These are phyloP conservation scores for Cryptocheilus praepositus DNA, from an alignment of 2,888 invertebrate genomes.

Conservation along the genomic window DNA sequence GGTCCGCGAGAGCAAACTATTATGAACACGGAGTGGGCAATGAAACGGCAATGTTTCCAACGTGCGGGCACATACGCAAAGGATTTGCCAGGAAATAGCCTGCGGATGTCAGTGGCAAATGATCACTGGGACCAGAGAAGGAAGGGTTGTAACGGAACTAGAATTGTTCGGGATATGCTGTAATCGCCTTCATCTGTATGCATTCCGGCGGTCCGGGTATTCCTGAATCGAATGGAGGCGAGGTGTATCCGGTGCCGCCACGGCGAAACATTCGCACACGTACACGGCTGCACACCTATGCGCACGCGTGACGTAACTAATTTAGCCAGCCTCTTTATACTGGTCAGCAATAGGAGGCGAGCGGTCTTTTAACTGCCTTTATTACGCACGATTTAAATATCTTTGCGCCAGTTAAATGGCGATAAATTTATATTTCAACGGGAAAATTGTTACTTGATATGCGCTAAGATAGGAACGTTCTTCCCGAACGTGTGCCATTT, in stretches of 20 bases:
- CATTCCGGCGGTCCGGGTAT: conserved; percentile 42
- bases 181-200: conserved; percentile 59
- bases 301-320: conserved; percentile 4
- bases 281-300: too few species aligned
- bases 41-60: conserved; percentile 20
- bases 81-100: conserved; percentile 49
- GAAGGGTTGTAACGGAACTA: conserved; percentile 37
- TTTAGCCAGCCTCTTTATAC: neutral
- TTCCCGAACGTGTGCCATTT: too few species aligned
- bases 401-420: too few species aligned
- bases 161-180: conserved; percentile 42
- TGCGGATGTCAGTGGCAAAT: conserved; percentile 55
- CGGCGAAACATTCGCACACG: too few species aligned
- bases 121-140: conserved; percentile 35
- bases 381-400: too few species aligned
- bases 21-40: conserved; percentile 11
- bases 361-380: neutral
- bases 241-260: conserved; percentile 1
- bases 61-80: conserved; percentile 28
- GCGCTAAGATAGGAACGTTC: too few species aligned
- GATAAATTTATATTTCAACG: too few species aligned
- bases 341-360: neutral
- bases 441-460: too few species aligned
- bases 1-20: neutral
- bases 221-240: conserved; percentile 13